phyloP scores from a whole-genome alignment of 2,888 invertebrate genomes.

The Nudaria mundana region DNA sequence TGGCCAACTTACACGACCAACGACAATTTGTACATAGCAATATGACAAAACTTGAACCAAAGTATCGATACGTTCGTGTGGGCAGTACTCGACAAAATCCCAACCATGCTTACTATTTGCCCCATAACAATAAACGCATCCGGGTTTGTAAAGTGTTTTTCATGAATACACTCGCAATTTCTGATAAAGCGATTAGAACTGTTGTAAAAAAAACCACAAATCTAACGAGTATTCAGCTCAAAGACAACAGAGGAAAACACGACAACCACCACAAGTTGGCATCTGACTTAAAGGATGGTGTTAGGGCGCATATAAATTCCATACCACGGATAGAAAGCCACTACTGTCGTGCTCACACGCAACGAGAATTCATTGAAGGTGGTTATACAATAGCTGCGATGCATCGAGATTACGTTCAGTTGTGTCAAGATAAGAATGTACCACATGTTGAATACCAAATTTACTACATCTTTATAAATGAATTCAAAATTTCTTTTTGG shows the following conservation, averaged over 20 bases:
- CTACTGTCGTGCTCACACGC: conserved; percentile 16
- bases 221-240: neutral
- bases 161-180: conserved; percentile 10
- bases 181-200: conserved; percentile 11
- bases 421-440: neutral
- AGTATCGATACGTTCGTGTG: conserved; percentile 7
- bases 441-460: neutral
- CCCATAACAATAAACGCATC: conserved; percentile 1
- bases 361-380: conserved; percentile 12
- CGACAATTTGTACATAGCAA: conserved; percentile 5
- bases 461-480: neutral
- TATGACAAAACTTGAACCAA: conserved; percentile 7
- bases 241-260: conserved; percentile 6
- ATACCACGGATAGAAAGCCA: conserved; percentile 16
- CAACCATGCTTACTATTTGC: conserved; percentile 10
- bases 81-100: conserved; percentile 9
- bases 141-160: conserved; percentile 13
- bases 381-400: conserved; percentile 1
- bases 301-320: conserved; percentile 14
- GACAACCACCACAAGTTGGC: conserved; percentile 1
- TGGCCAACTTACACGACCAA: conserved; percentile 1
- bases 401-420: conserved; percentile 3
- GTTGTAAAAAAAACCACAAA: conserved; percentile 9
- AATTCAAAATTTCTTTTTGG: conserved; percentile 17
- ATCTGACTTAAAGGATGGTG: conserved; percentile 1